phyloP scores from a whole-genome alignment of 2,113 vertebrate species.

The Origma solitaria region DNA sequence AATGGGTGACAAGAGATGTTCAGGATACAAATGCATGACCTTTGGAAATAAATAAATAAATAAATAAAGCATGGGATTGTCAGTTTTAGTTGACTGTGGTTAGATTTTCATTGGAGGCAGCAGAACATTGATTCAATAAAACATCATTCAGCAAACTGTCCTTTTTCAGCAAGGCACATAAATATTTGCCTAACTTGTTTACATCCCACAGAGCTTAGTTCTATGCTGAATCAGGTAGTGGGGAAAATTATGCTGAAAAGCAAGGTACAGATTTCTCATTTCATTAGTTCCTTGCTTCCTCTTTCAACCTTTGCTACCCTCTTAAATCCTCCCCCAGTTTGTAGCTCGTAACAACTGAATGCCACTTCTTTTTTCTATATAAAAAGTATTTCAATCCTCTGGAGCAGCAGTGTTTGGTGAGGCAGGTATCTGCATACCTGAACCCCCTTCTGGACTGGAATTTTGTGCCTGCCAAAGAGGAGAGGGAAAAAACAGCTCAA shows the following conservation, averaged over 20 bases:
- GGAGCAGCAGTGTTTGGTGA: neutral
- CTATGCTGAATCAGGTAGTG: neutral
- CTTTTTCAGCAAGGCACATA: neutral
- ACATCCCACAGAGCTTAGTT: neutral
- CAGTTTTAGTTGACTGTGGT: neutral
- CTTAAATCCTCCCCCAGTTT: neutral
- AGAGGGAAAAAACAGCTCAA: neutral
- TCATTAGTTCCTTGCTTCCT: neutral
- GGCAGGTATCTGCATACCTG: neutral
- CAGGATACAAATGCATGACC: conserved; percentile 39
- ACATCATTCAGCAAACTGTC: neutral
- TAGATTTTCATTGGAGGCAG: conserved; percentile 2
- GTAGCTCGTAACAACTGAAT: neutral
- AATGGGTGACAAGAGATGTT: neutral
- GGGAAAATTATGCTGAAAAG: neutral
- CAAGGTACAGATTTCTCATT: neutral
- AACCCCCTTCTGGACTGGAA: rapidly evolving
- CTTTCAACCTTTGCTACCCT: neutral
- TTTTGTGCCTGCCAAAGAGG: neutral
- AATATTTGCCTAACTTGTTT: conserved; percentile 32
- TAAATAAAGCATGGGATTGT: neutral
- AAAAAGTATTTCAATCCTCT: neutral
- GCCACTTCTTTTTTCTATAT: neutral
- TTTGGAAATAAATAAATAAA: conserved; percentile 38
- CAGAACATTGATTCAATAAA: neutral